Conservation (phyloP, 2,888 invertebrate genomes). For the Macropis europaea region DNA sequence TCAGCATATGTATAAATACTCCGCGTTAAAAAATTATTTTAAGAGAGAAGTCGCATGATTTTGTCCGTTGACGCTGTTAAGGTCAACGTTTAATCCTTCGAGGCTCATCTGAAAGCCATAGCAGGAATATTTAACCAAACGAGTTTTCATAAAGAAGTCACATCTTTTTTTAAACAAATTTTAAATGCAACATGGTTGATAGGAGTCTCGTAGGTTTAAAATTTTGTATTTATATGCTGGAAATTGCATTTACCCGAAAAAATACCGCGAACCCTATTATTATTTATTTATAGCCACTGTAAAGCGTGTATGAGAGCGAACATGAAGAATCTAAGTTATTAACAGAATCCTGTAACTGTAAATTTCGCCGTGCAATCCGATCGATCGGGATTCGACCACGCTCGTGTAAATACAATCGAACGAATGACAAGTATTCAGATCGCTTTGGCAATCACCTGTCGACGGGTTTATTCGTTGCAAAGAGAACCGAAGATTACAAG, state of each 20-base stretch:
- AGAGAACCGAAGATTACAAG: no score
- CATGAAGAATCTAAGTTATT: conserved; percentile 60
- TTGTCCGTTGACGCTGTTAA: conserved; percentile 1
- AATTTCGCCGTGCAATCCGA: conserved; percentile 52
- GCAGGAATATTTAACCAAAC: not conserved
- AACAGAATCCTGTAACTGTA: conserved; percentile 14
- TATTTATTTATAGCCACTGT: conserved; percentile 66
- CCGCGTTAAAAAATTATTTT: conserved; percentile 16
- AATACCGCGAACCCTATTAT: conserved; percentile 28
- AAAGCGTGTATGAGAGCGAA: conserved; percentile 44
- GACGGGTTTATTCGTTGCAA: no score
- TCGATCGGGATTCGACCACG: conserved; percentile 18
- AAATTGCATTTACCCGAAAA: conserved; percentile 34
- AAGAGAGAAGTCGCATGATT: conserved; percentile 2
- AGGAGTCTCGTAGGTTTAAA: conserved; percentile 22
- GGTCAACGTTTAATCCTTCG: conserved; percentile 12
- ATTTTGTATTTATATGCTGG: conserved; percentile 42
- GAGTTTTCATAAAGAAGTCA: not conserved
- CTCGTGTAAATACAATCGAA: conserved; percentile 47
- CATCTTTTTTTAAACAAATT: not conserved
- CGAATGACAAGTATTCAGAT: conserved; percentile 17
- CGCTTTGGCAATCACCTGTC: conserved; percentile 15
- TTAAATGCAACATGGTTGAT: not conserved
- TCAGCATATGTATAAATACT: conserved; percentile 46
- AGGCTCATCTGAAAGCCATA: conserved; percentile 4